phyloP scores from a whole-genome alignment of 2,797 vertebrate species.

The Salmo trutta region DNA sequence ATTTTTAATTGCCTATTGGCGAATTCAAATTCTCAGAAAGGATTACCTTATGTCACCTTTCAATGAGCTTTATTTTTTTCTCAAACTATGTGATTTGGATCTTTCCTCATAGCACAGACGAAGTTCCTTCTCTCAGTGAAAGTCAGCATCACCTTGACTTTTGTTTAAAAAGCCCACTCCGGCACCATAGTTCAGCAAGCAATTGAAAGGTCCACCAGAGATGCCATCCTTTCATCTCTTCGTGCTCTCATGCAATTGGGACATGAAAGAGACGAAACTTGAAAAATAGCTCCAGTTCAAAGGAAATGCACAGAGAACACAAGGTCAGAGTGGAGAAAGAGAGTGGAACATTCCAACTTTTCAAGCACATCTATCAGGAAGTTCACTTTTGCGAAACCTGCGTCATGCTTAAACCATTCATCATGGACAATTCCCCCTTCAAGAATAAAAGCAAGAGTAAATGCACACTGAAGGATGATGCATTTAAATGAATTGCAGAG shows the following conservation, averaged over 20 bases:
- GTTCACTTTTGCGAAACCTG: slow-evolving; percentile 22
- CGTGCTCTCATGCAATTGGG: slow-evolving; percentile 21
- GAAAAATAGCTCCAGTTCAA: slow-evolving; percentile 44
- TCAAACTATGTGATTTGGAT: background rate
- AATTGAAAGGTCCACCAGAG: slow-evolving; percentile 12
- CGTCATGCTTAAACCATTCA: background rate
- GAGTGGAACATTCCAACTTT: background rate
- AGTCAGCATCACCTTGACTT: background rate
- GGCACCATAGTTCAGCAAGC: background rate
- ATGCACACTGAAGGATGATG: slow-evolving; percentile 5
- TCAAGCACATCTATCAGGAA: slow-evolving; percentile 7
- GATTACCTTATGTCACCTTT: slow-evolving; percentile 43
- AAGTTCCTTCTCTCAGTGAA: background rate
- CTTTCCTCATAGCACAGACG: background rate
- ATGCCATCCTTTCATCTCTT: slow-evolving; percentile 19
- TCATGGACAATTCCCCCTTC: background rate
- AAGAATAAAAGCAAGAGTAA: slow-evolving; percentile 11
- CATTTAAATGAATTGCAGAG: slow-evolving; percentile 6
- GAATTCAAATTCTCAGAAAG: slow-evolving; percentile 15
- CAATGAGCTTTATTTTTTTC: background rate
- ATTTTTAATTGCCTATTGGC: background rate
- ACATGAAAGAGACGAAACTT: slow-evolving; percentile 28
- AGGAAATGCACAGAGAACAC: slow-evolving; percentile 18
- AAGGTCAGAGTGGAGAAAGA: background rate
- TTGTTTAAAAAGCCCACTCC: background rate